Conservation (phyloP, 2,797 vertebrate genomes). For the Acestrorhynchus altus region DNA sequence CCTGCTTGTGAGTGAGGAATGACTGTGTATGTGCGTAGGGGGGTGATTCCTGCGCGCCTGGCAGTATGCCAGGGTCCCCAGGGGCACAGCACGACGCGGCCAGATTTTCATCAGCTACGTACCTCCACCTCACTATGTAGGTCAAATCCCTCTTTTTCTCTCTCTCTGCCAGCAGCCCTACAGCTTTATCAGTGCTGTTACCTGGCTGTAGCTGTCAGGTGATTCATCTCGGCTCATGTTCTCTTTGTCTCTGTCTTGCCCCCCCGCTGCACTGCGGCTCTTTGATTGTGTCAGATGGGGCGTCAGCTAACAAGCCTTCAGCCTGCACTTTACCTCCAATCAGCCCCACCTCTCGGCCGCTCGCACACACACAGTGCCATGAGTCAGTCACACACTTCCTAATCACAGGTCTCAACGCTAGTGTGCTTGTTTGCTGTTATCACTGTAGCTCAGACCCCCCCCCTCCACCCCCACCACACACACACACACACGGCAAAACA, state of each 20-base stretch:
- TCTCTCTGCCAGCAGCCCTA: slow-evolving; percentile 44
- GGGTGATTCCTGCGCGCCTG: slow-evolving; percentile 15
- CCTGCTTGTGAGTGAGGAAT: slow-evolving; percentile 3
- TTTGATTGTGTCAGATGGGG: slow-evolving; percentile 26
- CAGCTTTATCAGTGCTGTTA: slow-evolving; percentile 26
- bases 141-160: slow-evolving; percentile 57
- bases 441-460: slow-evolving; percentile 8
- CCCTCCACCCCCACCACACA: slow-evolving; percentile 24
- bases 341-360: background rate
- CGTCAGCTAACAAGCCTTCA: slow-evolving; percentile 14
- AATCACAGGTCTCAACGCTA: slow-evolving; percentile 28
- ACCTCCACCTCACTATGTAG: slow-evolving; percentile 64
- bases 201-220: slow-evolving; percentile 36
- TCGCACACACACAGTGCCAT: slow-evolving; percentile 11
- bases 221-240: slow-evolving; percentile 34
- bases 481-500: background rate
- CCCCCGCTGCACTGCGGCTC: background rate
- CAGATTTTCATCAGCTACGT: slow-evolving; percentile 61
- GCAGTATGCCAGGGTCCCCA: slow-evolving; percentile 56
- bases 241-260: background rate
- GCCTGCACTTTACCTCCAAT: slow-evolving; percentile 46
- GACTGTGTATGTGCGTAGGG: background rate
- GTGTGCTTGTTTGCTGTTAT: slow-evolving; percentile 30
- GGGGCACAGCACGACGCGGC: slow-evolving; percentile 27
- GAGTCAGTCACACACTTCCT: slow-evolving; percentile 28